phyloP scores from a whole-genome alignment of 2,888 invertebrate genomes.

The Tinea trinotella region DNA sequence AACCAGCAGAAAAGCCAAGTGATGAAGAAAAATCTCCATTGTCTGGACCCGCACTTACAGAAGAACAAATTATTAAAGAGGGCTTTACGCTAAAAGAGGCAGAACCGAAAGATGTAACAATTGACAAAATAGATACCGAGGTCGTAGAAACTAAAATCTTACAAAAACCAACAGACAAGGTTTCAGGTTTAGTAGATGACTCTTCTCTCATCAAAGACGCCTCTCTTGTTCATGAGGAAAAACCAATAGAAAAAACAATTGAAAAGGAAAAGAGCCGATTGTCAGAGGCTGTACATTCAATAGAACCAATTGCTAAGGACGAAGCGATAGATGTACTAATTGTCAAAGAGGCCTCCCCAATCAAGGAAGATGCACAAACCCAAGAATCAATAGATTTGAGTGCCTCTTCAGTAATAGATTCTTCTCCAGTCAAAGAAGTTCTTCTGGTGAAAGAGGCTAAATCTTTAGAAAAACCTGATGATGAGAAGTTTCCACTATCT shows the following conservation, averaged over 20 bases:
- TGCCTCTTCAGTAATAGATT: no score
- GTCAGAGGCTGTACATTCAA: neutral
- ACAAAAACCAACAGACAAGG: no score
- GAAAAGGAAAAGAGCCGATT: conserved; percentile 1
- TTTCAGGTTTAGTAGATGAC: no score
- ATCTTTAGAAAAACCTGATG: no score
- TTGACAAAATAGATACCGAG: no score
- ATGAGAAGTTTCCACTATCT: no score
- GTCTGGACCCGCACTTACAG: neutral
- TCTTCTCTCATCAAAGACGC: no score
- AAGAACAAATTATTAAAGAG: neutral
- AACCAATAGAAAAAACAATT: neutral
- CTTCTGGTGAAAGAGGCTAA: no score
- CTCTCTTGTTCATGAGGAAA: neutral
- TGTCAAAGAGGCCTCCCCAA: neutral
- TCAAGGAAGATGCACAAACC: no score
- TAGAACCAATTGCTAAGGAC: neutral
- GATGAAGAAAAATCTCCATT: neutral
- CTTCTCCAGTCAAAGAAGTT: no score
- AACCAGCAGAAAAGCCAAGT: neutral
- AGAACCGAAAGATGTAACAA: conserved; percentile 20
- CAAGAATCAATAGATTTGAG: no score
- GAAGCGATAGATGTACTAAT: neutral
- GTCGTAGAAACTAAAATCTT: neutral
- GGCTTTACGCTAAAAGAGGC: neutral